Conservation (phyloP, 1,140 invertebrate genomes). For the Odontomachus brunneus region DNA sequence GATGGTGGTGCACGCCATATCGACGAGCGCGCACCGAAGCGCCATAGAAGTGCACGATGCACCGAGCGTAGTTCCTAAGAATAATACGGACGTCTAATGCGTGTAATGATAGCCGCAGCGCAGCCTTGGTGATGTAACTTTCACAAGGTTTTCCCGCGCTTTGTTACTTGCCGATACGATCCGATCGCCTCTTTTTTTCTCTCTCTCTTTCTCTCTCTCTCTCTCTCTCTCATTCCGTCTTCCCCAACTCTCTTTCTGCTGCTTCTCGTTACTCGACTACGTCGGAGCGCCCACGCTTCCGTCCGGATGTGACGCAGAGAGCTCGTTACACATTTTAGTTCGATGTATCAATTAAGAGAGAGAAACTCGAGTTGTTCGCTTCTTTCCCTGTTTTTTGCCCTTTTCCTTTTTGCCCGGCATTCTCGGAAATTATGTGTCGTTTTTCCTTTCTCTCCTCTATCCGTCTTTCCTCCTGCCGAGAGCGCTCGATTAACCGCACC, state of each 20-base stretch:
- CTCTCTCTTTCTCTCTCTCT: slow-evolving; percentile 15
- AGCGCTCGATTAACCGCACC: slow-evolving; percentile 62
- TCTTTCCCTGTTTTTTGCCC: slow-evolving; percentile 6
- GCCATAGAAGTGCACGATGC: slow-evolving; percentile 64
- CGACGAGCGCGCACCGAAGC: slow-evolving; percentile 7
- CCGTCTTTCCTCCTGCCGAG: slow-evolving; percentile 12
- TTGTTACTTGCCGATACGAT: slow-evolving; percentile 51
- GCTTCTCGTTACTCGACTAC: neutral
- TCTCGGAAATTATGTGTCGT: slow-evolving; percentile 39
- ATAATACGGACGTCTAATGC: slow-evolving; percentile 72
- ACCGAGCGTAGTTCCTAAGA: slow-evolving; percentile 74
- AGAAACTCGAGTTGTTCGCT: slow-evolving; percentile 18
- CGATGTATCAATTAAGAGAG: slow-evolving; percentile 47
- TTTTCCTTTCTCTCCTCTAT: slow-evolving; percentile 40
- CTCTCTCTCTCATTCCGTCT: too few relatives aligned
- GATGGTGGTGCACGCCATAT: too few relatives aligned
- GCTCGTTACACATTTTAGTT: slow-evolving; percentile 29
- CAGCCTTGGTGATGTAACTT: slow-evolving; percentile 81
- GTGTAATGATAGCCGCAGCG: slow-evolving; percentile 66
- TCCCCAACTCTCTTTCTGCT: neutral
- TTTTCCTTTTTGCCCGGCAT: slow-evolving; percentile 14
- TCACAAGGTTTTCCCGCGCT: slow-evolving; percentile 78
- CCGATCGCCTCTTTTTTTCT: slow-evolving; percentile 15
- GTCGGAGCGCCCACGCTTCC: slow-evolving; percentile 14
- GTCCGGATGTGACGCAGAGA: neutral